Evolutionary conservation across 35 echinoderm and acorn worm genomes (phyloP).

Genomic region (Apostichopus parvimensis): DNA sequence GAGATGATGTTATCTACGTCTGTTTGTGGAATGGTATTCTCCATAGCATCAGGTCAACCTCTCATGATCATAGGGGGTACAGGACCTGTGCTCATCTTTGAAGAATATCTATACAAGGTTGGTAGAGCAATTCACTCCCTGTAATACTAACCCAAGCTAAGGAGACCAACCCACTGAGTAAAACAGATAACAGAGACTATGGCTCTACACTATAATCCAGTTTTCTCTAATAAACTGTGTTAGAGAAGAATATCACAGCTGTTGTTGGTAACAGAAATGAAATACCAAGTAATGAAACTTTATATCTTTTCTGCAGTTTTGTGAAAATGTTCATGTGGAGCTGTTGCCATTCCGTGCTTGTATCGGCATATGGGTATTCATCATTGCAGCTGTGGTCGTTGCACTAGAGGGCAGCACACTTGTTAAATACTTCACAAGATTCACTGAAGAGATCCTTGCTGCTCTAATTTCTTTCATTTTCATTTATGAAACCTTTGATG

Average conservation of each 20-base stretch:
- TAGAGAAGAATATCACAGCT: no score
- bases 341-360: constrained; percentile 87
- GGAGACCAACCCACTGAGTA: no score
- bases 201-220: no score
- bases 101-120: constrained; percentile 85
- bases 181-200: no score
- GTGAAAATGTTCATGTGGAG: constrained; percentile 69
- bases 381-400: constrained; percentile 81
- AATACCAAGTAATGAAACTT: background rate
- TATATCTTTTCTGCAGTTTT: constrained; percentile 75
- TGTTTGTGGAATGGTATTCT: constrained; percentile 79
- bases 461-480: constrained; percentile 90
- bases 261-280: no score
- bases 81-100: constrained; percentile 84
- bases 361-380: constrained; percentile 92
- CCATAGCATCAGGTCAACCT: constrained; percentile 78
- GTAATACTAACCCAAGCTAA: no score
- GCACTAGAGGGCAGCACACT: constrained; percentile 92
- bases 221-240: no score
- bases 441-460: constrained; percentile 97
- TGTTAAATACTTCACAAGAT: constrained; percentile 90
- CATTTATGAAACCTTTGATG: constrained; percentile 91
- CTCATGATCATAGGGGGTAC: constrained; percentile 83
- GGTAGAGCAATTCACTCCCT: background rate
- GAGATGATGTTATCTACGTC: constrained; percentile 88